A percentile compares a stretch with the other conserved stretches of the same genome.
phyloP scores from a whole-genome alignment of 2,888 invertebrate genomes.

The Thymelicus acteon region DNA sequence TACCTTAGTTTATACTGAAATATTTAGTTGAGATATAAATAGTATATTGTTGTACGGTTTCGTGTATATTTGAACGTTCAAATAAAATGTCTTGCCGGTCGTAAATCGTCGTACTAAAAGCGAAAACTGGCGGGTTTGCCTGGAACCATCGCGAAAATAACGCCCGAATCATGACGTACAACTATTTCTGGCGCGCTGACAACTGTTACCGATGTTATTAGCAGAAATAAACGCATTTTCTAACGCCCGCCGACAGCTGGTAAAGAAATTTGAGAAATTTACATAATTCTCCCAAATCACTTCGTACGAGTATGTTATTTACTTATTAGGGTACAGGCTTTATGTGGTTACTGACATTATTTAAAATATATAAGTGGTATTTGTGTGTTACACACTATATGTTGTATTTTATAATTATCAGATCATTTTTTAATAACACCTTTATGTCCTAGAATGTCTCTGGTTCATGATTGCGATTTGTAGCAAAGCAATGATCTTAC shows the following conservation, averaged over 20 bases:
- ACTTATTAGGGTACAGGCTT: background rate
- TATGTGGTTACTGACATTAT: no score
- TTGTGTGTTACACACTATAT: no score
- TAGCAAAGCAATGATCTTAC: no score
- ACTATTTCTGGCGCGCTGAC: slow-evolving; percentile 70
- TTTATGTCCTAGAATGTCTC: no score
- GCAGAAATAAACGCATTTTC: slow-evolving; percentile 61
- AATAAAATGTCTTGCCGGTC: slow-evolving; percentile 25
- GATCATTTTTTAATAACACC: no score
- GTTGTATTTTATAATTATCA: no score
- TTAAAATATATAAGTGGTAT: no score
- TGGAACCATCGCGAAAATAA: slow-evolving; percentile 62
- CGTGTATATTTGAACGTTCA: slow-evolving; percentile 23
- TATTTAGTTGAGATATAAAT: no score
- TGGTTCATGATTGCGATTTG: no score
- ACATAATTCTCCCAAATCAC: background rate
- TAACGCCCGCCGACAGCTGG: slow-evolving; percentile 12
- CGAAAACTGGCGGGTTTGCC: slow-evolving; percentile 38
- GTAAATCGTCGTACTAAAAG: slow-evolving; percentile 22
- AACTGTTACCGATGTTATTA: slow-evolving; percentile 65
- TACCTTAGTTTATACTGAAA: no score
- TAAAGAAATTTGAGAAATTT: slow-evolving; percentile 25
- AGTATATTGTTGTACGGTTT: background rate
- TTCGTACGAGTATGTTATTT: background rate
- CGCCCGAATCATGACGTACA: slow-evolving; percentile 53